phyloP scores from a whole-genome alignment of 2,113 vertebrate species.

The Maccullochella peelii region DNA sequence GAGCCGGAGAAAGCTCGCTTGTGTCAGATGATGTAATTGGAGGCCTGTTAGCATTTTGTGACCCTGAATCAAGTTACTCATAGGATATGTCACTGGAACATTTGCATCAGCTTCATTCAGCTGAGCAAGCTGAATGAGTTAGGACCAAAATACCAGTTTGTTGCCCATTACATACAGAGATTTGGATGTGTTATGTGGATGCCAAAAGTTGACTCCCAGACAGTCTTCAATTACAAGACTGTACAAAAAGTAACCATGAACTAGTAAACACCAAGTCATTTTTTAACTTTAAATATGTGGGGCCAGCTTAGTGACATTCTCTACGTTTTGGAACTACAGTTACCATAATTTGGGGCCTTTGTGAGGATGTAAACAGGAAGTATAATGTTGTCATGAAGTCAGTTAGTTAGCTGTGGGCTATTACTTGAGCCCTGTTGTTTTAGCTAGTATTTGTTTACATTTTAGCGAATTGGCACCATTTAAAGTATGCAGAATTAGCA shows the following conservation, averaged over 20 bases:
- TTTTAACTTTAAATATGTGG: too few relatives aligned
- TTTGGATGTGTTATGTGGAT: not conserved
- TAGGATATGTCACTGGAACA: not conserved
- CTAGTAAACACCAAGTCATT: not conserved
- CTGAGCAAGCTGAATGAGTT: not conserved
- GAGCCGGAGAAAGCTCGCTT: not conserved
- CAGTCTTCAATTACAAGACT: not conserved
- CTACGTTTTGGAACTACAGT: not conserved
- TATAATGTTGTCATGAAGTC: not conserved
- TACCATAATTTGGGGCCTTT: not conserved
- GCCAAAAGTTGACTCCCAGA: not conserved
- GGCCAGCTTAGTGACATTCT: not conserved
- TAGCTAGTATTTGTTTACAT: not conserved
- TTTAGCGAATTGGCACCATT: not conserved
- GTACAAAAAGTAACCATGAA: not conserved
- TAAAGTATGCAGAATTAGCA: not conserved
- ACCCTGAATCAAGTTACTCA: not conserved
- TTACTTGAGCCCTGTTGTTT: not conserved
- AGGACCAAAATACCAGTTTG: not conserved
- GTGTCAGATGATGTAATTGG: slow-evolving; percentile 10
- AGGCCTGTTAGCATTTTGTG: slow-evolving; percentile 4
- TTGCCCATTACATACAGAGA: not conserved
- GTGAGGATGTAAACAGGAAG: not conserved
- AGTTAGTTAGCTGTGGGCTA: not conserved
- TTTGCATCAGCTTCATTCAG: too few relatives aligned